Base-by-base conservation (phyloP, 2,113 vertebrate genomes). In the Mastomys coucha region DNA sequence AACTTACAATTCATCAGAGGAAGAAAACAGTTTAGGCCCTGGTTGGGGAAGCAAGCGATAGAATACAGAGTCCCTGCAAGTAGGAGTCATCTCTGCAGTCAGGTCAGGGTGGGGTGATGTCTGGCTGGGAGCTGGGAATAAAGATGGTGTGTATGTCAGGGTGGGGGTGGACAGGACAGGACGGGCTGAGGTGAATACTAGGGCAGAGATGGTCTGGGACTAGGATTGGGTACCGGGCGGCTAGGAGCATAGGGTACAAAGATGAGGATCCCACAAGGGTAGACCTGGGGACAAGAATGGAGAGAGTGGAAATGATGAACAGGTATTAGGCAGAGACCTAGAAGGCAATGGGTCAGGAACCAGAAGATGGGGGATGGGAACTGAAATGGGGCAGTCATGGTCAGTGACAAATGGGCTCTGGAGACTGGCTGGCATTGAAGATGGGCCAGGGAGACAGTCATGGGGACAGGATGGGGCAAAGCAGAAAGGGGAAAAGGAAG, bases 61-160 rank as follows among this genome's bases (percentile, higher is more conserved):
- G 49, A 0, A 1, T 16, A 4, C 56, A 5, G 63, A 91, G 42
- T 73, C 88, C 93, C 45, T 19, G 56, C 13, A 51, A 95, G 63
- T 49, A 65, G 67, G 49, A 85, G 69, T 49, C 17, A 86, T 72
- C 39, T 81, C 91, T 1, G 78, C 94, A 95, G 92, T 72, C 42
- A 11, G 82, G 82, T 31, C 39, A 28, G 93, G 76, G 60, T 0
- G 0, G 19, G 91, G 84, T 84, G 89, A 63, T 65, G 89, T 88
- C 95, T 94, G 88, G 39, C 93, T 97, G 95, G 72, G 76, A 81
- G 76, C 69, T 51, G 82, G 84, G 53, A 45, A 88, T 33, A 22
- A 85, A 75, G 69, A 13, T 4, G 51, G 60, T n/a, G 33, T 24
- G 4, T 31, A 1, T 16, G 51, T 9, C 14, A 75, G 22, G 63